Evolutionary conservation across 2,113 vertebrate genomes (phyloP).

Genomic region (Caranx melampygus): DNA sequence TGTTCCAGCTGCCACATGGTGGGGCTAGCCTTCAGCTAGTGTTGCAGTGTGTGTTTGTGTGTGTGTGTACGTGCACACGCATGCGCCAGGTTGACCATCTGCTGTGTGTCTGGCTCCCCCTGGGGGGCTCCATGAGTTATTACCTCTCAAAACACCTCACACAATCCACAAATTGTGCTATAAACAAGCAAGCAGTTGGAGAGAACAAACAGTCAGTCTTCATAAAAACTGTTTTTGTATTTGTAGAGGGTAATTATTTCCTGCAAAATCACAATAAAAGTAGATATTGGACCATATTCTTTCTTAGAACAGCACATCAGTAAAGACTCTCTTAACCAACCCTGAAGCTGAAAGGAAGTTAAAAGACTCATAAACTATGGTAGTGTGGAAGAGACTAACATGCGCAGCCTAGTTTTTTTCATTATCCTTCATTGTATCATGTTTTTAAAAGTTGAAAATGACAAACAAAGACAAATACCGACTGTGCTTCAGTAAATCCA

Average conservation of each 20-base stretch:
- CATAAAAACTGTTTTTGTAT: slow-evolving; percentile 17
- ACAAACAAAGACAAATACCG: neutral
- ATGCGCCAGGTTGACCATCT: slow-evolving; percentile 50
- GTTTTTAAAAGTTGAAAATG: neutral
- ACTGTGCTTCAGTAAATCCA: neutral
- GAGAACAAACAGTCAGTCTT: slow-evolving; percentile 23
- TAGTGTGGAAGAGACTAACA: neutral
- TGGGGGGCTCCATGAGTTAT: slow-evolving; percentile 67
- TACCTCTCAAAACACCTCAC: slow-evolving; percentile 45
- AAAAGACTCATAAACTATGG: slow-evolving; percentile 12
- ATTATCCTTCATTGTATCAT: neutral
- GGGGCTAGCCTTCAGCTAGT: slow-evolving; percentile 67
- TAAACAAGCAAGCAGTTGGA: slow-evolving; percentile 53
- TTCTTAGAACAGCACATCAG: slow-evolving; percentile 4
- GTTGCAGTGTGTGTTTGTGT: neutral
- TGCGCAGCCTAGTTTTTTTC: too few species aligned
- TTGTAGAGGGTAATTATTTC: neutral
- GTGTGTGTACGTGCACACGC: too few species aligned
- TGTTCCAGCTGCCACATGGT: slow-evolving; percentile 73
- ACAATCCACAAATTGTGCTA: slow-evolving; percentile 35
- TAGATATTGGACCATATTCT: neutral
- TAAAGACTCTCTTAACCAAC: slow-evolving; percentile 13
- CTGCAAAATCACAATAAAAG: slow-evolving; percentile 30
- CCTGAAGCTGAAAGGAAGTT: slow-evolving; percentile 15
- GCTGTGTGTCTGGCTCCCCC: slow-evolving; percentile 71